Conservation (phyloP, 2,888 invertebrate species). For the Gari tellinella region DNA sequence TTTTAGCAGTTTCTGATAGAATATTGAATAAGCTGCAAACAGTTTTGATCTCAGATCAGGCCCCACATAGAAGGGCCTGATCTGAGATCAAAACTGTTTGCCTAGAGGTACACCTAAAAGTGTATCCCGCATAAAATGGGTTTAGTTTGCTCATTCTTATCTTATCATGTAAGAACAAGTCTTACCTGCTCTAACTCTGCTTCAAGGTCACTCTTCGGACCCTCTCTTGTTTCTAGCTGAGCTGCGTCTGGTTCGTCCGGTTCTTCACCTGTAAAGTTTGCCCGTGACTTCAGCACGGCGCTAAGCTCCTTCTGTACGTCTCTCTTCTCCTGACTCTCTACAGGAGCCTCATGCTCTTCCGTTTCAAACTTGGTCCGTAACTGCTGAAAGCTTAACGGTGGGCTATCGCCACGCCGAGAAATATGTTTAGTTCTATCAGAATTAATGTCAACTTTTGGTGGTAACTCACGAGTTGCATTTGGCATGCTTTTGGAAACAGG, state of each 20-base stretch:
- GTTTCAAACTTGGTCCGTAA: constrained; percentile 47
- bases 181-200: not conserved
- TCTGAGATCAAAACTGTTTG: too few species aligned
- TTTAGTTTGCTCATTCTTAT: too few species aligned
- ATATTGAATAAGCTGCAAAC: too few species aligned
- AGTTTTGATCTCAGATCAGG: too few species aligned
- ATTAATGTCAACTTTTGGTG: constrained; percentile 41
- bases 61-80: too few species aligned
- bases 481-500: constrained; percentile 48
- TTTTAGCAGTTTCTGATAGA: too few species aligned
- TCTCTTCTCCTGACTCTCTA: constrained; percentile 45
- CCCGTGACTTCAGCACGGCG: constrained; percentile 47
- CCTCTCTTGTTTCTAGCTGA: not conserved
- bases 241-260: constrained; percentile 10
- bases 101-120: too few species aligned
- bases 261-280: constrained; percentile 31
- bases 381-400: constrained; percentile 50
- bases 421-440: constrained; percentile 16
- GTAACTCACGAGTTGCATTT: constrained; percentile 24
- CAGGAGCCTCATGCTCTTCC: constrained; percentile 27
- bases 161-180: too few species aligned
- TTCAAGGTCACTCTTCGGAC: not conserved
- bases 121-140: too few species aligned
- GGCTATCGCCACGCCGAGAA: constrained; percentile 35
- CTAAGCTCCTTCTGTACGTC: constrained; percentile 51